A percentile compares a stretch with the other conserved stretches of the same genome.
These are phyloP conservation scores for Melangyna quadrimaculata DNA, from an alignment of 2,888 invertebrate genomes.

Conservation along the genomic window DNA sequence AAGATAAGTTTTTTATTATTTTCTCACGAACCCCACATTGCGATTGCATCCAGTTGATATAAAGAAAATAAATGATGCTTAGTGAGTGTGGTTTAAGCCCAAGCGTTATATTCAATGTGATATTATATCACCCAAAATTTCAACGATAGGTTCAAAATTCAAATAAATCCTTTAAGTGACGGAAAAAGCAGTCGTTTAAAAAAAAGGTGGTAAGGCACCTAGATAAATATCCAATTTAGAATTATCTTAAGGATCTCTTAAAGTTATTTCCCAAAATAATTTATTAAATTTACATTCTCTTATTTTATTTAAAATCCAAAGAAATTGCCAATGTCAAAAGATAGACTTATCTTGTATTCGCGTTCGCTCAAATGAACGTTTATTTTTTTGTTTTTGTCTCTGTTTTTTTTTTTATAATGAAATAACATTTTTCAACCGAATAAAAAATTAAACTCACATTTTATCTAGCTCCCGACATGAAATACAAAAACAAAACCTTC, in stretches of 20 bases:
- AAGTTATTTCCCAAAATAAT: neutral
- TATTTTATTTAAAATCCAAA: neutral
- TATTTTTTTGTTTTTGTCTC: too few species aligned
- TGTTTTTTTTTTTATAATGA: neutral
- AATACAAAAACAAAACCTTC: neutral
- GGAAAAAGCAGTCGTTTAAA: too few species aligned
- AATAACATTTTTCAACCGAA: neutral
- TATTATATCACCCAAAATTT: too few species aligned
- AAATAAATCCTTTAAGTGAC: too few species aligned
- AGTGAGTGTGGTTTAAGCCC: too few species aligned
- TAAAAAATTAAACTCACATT: neutral
- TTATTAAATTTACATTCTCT: neutral
- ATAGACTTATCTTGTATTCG: neutral
- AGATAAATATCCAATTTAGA: neutral
- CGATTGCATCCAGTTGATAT: too few species aligned
- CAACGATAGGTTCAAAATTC: too few species aligned
- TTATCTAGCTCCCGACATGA: neutral
- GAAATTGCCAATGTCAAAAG: neutral
- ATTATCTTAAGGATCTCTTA: neutral
- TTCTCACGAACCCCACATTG: too few species aligned
- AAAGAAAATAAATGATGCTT: too few species aligned
- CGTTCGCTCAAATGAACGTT: neutral
- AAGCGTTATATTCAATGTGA: too few species aligned
- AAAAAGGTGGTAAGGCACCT: too few species aligned
- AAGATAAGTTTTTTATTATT: too few species aligned